Evolutionary conservation across 2,113 vertebrate genomes (phyloP), one percentile per base, ranked within the genome.

Genomic region (Sinocyclocheilus grahami): DNA sequence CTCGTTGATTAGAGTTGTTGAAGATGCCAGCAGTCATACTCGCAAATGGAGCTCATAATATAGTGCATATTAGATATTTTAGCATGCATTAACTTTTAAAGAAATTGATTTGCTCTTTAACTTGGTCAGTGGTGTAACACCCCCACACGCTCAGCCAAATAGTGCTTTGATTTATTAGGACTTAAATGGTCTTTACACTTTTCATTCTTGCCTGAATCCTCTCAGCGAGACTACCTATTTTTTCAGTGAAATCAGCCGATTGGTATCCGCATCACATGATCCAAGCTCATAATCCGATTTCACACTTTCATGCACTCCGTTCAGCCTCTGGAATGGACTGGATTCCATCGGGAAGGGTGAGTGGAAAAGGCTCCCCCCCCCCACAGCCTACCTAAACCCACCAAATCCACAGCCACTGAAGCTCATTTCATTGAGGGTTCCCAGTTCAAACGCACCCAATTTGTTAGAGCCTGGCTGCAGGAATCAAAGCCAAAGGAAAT

Each of bases 261-360:
- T 91, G 91, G 90, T 90, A 91, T 90, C 89, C 88, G 89, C 89
- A 91, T 94, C 94, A 94, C 92, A 94, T 93, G 92, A 94, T 91
- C 91, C 89, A 87, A 90, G 89, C 87, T 90, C 86, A 86, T 95
- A 94, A 94, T 95, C 93, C 93, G 91, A 94, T 95, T 94, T 95
- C 92, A 93, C 92, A 94, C 91, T 92, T 92, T 92, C 90, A 85
- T 89, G 93, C 91, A 93, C 91, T 92, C 88, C 0, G 85, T 80
- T 89, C 87, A 78, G 89, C 89, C 90, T 91, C 89, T 89, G 78
- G 85, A 89, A 82, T 86, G 82, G 87, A 88, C 88, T 67, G 8
- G 89, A 91, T 90, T 92, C 91, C 90, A 92, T 85, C 7, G 86
- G 85, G 87, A 78, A 39, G 83, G 84, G 82, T 78, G 30, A 72